These are phyloP conservation scores for Leptopilina drosophilae DNA, from an alignment of 2,888 invertebrate genomes.

Conservation along the genomic window DNA sequence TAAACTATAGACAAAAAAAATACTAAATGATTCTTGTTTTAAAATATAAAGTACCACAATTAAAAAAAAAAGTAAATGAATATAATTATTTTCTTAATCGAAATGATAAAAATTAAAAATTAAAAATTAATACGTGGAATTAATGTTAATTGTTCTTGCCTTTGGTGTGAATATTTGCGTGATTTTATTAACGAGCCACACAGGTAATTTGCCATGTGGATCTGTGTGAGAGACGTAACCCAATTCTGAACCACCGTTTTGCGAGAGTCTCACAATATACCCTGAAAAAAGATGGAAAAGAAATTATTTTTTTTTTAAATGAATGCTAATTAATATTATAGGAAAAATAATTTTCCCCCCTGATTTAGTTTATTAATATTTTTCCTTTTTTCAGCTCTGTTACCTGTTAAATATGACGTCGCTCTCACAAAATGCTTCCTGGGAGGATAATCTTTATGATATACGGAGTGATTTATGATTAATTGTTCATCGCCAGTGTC, in stretches of 20 bases:
- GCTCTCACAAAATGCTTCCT: constrained; percentile 88
- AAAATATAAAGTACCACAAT: too few species aligned
- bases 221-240: constrained; percentile 94
- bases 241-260: constrained; percentile 84
- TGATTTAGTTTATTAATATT: constrained; percentile 25
- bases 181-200: constrained; percentile 93
- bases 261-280: constrained; percentile 81
- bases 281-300: constrained; percentile 76
- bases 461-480: constrained; percentile 94
- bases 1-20: too few species aligned
- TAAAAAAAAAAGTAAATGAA: too few species aligned
- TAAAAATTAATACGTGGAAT: not conserved
- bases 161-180: constrained; percentile 93
- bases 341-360: too few species aligned
- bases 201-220: constrained; percentile 91
- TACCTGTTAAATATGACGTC: constrained; percentile 82
- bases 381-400: constrained; percentile 41
- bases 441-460: constrained; percentile 90
- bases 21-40: too few species aligned
- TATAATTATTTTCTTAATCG: too few species aligned
- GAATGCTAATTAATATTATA: too few species aligned
- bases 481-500: constrained; percentile 91
- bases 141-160: constrained; percentile 70
- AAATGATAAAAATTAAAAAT: not conserved
- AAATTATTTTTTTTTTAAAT: constrained; percentile 34